Conservation (phyloP, 2,113 vertebrate species). For the Tringa solitaria region DNA sequence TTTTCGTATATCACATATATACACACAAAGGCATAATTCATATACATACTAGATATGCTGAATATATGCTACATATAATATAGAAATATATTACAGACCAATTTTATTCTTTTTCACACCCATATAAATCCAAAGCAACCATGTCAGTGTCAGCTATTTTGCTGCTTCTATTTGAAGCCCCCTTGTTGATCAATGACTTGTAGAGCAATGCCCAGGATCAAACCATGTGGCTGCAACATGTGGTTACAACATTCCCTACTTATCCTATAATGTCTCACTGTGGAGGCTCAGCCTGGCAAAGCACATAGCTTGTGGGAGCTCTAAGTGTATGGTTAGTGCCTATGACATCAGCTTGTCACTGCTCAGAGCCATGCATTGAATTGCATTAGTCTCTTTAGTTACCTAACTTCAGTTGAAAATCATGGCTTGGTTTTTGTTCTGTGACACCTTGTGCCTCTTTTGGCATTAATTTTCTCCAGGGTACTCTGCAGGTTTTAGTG, state of each 20-base stretch:
- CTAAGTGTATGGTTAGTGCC: not conserved
- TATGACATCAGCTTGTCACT: slow-evolving; percentile 12
- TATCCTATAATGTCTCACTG: not conserved
- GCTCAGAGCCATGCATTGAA: not conserved
- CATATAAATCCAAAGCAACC: not conserved
- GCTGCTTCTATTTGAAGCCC: not conserved
- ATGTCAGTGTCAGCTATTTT: not conserved
- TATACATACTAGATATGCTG: not conserved
- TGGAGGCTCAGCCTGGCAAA: slow-evolving; percentile 18
- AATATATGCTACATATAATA: not conserved
- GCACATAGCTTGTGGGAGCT: not conserved
- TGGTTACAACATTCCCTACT: not conserved
- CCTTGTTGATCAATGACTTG: not conserved
- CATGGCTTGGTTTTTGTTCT: slow-evolving; percentile 29
- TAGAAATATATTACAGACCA: not conserved
- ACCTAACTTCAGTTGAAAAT: slow-evolving; percentile 4
- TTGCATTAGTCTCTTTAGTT: not conserved
- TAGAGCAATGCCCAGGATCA: not conserved
- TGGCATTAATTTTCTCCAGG: slow-evolving; percentile 32
- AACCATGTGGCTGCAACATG: slow-evolving; percentile 17
- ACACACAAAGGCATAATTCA: not conserved
- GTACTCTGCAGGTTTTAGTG: not conserved
- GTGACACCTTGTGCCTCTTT: slow-evolving; percentile 17
- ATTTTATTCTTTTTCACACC: not conserved
- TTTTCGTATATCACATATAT: not conserved